Base-by-base conservation (phyloP, 2,888 invertebrate species). In the Ormyrus thymus region DNA sequence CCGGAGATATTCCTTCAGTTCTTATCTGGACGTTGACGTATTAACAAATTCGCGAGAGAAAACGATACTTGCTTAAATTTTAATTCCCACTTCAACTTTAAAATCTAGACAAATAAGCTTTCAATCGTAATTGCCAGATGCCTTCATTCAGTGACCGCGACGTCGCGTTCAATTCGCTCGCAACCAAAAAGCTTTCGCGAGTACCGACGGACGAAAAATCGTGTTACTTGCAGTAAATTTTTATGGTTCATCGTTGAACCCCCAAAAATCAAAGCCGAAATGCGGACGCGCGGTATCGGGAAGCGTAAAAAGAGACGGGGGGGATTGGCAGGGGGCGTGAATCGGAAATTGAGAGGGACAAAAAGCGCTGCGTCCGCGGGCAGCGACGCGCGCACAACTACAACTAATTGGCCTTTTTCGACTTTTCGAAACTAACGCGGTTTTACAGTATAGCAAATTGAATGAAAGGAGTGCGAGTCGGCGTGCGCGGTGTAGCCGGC, bases 361-460 rank as follows among this genome's bases (percentile, higher is more conserved):
- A 56, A 70, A 48, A n/a, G 68, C 56, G 29, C 29, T 29, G 29
- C 29, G 29, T 29, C 29, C 29, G 29, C 29, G 29, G 29, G 29
- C 1, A 1, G 29, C 1, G 29, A 29, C 29, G 29, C 29, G n/a
- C n/a, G 29, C 29, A 29, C 29, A 69, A 69, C 56, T 55, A 56
- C 43, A 53, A 62, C 71, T 71, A 71, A 71, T 53, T 55, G 55
- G 62, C 53, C 71, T 72, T 72, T 72, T 72, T 13, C 72, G 55
- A 62, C 72, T 62, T 55, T 62, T 55, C 62, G 15, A 62, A 61
- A 62, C 69, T 50, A 59, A 59, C 70, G 50, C 51, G 71, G 43
- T 71, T 71, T 61, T 11, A 61, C 6, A 45, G 10, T 10, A 29
- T 43, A 43, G 58, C 45, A 13, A 62, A 72, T 72, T 62, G 62